Conservation (phyloP, 2,113 vertebrate genomes). For the Gallinago media region DNA sequence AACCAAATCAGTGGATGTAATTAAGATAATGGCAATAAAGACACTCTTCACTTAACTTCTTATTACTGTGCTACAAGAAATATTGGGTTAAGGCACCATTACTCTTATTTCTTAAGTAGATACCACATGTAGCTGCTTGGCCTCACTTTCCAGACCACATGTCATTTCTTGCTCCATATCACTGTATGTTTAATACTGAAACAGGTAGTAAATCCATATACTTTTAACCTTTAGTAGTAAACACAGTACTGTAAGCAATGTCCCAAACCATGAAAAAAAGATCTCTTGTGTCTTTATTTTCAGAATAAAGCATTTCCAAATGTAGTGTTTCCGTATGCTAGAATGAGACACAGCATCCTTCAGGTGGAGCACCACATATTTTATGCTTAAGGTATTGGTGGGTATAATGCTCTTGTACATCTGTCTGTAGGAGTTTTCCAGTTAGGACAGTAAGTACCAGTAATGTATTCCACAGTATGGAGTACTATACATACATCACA, state of each 20-base stretch:
- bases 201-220: rapidly evolving
- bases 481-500: background rate
- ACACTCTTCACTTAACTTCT: background rate
- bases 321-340: background rate
- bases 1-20: background rate
- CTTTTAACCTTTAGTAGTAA: background rate
- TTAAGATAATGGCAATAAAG: background rate
- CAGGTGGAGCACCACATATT: rapidly evolving
- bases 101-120: background rate
- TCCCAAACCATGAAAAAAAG: background rate
- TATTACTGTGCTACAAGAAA: background rate
- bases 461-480: background rate
- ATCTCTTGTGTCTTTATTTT: background rate
- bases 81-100: background rate
- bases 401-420: rapidly evolving
- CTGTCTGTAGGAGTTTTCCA: background rate
- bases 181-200: background rate
- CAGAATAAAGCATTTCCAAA: background rate
- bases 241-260: background rate
- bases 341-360: background rate
- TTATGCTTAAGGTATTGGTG: background rate
- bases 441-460: background rate
- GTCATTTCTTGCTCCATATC: background rate
- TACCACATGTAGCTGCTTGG: background rate
- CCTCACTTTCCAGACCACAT: background rate